Evolutionary conservation across 2,888 invertebrate species (phyloP).

Genomic region (Heterodera filipjevi): DNA sequence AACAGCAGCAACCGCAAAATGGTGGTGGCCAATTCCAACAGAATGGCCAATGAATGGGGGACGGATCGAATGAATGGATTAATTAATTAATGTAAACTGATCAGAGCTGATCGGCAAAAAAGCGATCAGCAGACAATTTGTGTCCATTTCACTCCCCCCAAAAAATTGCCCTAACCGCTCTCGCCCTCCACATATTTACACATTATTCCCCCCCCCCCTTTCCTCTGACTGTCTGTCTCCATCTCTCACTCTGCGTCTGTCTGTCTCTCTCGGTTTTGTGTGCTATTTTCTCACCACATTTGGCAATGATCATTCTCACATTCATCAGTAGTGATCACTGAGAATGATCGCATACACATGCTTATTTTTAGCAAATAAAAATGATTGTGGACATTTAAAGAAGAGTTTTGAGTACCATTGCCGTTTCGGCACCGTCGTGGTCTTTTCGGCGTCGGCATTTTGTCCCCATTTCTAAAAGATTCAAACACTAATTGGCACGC

Average conservation of each 20-base stretch:
- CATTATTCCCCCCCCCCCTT: background rate
- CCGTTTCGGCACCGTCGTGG: no score
- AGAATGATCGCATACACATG: background rate
- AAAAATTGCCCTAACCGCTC: no score
- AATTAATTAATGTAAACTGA: no score
- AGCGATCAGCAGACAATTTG: background rate
- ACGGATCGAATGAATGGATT: background rate
- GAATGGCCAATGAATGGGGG: background rate
- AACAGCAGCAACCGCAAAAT: background rate
- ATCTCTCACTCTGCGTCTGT: background rate
- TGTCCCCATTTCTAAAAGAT: no score
- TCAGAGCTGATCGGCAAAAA: no score
- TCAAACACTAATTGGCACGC: no score
- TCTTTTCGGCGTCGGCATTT: no score
- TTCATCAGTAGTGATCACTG: no score
- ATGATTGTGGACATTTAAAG: no score
- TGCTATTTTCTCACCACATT: background rate
- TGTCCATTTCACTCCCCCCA: background rate
- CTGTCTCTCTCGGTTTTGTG: background rate
- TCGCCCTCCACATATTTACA: background rate
- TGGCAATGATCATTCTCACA: background rate
- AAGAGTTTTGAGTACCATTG: no score
- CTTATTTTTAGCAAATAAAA: background rate
- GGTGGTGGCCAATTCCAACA: background rate
- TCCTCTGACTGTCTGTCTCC: no score